phyloP scores from a whole-genome alignment of 92 coral and sea anemone species.

The Scolanthus callimorphus region DNA sequence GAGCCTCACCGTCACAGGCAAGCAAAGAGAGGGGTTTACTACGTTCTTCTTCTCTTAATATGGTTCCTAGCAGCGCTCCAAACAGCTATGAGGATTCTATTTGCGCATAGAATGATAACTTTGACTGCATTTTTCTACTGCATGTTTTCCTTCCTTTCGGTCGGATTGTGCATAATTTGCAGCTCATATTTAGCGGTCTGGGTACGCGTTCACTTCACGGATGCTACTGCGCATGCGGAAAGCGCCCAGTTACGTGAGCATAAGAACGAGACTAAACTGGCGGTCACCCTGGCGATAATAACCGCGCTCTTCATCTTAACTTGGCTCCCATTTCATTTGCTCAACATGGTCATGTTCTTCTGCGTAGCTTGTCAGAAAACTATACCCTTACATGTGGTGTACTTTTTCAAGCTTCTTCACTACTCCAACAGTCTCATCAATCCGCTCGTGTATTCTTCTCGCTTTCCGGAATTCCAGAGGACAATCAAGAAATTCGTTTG shows the following conservation, averaged over 20 bases:
- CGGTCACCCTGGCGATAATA: constrained; percentile 24
- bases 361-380: constrained; percentile 10
- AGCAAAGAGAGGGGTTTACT: constrained; percentile 20
- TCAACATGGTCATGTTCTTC: constrained; percentile 24
- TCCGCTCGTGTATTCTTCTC: constrained; percentile 31
- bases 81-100: constrained; percentile 17
- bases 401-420: constrained; percentile 32
- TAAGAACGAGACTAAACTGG: constrained; percentile 28
- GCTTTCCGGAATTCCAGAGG: constrained; percentile 27
- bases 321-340: constrained; percentile 31
- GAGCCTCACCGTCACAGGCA: constrained; percentile 44
- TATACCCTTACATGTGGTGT: constrained; percentile 8
- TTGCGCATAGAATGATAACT: constrained; percentile 7
- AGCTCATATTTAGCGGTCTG: constrained; percentile 28
- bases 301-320: constrained; percentile 24
- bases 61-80: constrained; percentile 28
- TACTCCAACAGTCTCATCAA: constrained; percentile 32
- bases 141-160: constrained; percentile 20
- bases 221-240: neutral
- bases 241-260: constrained; percentile 5
- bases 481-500: constrained; percentile 21
- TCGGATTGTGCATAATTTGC: constrained; percentile 21
- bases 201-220: constrained; percentile 22
- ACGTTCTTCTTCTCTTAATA: constrained; percentile 10
- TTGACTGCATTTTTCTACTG: constrained; percentile 22